Percentiles rank a stretch among this genome's conserved stretches.
Evolutionary conservation across 2,888 invertebrate genomes (phyloP).

Genomic region (Odiellus spinosus): DNA sequence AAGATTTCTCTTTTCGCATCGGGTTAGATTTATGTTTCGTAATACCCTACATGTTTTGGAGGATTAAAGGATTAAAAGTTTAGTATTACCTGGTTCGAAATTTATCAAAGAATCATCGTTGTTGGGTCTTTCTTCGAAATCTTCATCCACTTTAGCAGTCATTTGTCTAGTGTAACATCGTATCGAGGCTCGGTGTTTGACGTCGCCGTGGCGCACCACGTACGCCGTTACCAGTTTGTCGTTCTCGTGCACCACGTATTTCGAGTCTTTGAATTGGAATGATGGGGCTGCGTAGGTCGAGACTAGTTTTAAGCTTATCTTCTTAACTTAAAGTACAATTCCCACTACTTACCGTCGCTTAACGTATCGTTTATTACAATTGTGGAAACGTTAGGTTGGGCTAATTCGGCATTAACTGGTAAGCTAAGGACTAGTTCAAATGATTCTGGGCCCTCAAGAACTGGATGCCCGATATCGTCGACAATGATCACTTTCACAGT

Average conservation of each 20-base stretch:
- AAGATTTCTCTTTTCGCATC: too few species aligned
- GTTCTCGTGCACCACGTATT: conserved; percentile 25
- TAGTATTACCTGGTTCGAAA: conserved; percentile 26
- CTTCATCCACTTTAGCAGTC: conserved; percentile 25
- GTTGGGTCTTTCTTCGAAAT: conserved; percentile 28
- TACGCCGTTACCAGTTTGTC: conserved; percentile 24
- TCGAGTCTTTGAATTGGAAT: conserved; percentile 26
- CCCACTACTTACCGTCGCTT: conserved; percentile 27
- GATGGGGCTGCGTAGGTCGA: conserved; percentile 24
- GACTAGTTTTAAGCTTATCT: too few species aligned
- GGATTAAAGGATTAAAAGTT: background rate
- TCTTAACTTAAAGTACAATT: too few species aligned
- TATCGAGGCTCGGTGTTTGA: conserved; percentile 25
- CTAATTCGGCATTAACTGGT: conserved; percentile 27
- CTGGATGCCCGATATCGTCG: conserved; percentile 29
- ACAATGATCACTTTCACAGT: conserved; percentile 26
- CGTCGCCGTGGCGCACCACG: conserved; percentile 27
- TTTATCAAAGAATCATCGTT: conserved; percentile 25
- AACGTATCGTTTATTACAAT: conserved; percentile 28
- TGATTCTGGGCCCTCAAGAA: conserved; percentile 28
- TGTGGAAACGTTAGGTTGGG: conserved; percentile 24
- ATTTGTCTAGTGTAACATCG: conserved; percentile 30
- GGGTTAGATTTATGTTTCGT: too few species aligned
- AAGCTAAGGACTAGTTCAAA: conserved; percentile 27
- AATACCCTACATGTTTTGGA: too few species aligned